A percentile compares a stretch with the other conserved stretches of the same genome.
Evolutionary conservation across 2,797 vertebrate species (phyloP).

Genomic region (Crenichthys baileyi): DNA sequence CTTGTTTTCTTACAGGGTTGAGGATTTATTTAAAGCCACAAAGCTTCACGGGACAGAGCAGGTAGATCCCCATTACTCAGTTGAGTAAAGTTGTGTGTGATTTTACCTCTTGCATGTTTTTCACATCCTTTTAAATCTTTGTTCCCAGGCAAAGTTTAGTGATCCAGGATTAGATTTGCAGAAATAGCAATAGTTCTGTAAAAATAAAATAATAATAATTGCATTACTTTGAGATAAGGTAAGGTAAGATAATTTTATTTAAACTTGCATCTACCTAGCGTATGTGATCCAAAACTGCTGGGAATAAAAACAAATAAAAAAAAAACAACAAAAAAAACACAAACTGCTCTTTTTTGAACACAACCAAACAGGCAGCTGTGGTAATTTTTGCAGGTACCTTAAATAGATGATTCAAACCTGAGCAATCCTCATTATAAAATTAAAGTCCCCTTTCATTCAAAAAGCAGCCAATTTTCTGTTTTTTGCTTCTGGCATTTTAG

Average conservation of each 20-base stretch:
- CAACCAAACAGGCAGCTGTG: neutral
- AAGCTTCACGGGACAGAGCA: slow-evolving; percentile 36
- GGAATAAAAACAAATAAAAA: too few relatives aligned
- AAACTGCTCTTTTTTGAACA: neutral
- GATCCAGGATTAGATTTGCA: neutral
- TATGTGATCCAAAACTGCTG: neutral
- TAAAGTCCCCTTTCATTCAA: neutral
- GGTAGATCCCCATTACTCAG: slow-evolving; percentile 9
- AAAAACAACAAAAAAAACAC: neutral
- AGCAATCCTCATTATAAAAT: neutral
- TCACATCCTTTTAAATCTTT: slow-evolving; percentile 20
- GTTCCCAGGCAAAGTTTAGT: neutral
- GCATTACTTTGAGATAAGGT: neutral
- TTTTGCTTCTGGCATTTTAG: neutral
- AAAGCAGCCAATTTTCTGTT: neutral
- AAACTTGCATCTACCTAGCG: neutral
- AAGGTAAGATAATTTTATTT: neutral
- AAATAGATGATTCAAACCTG: neutral
- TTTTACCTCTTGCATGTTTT: slow-evolving; percentile 2
- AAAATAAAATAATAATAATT: neutral
- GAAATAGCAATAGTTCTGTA: neutral
- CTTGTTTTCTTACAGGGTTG: slow-evolving; percentile 52
- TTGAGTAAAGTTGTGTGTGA: slow-evolving; percentile 13
- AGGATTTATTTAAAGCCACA: slow-evolving; percentile 53
- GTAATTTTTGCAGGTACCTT: neutral